phyloP scores from a whole-genome alignment of 1,140 invertebrate species.

The Dysdera silvatica region DNA sequence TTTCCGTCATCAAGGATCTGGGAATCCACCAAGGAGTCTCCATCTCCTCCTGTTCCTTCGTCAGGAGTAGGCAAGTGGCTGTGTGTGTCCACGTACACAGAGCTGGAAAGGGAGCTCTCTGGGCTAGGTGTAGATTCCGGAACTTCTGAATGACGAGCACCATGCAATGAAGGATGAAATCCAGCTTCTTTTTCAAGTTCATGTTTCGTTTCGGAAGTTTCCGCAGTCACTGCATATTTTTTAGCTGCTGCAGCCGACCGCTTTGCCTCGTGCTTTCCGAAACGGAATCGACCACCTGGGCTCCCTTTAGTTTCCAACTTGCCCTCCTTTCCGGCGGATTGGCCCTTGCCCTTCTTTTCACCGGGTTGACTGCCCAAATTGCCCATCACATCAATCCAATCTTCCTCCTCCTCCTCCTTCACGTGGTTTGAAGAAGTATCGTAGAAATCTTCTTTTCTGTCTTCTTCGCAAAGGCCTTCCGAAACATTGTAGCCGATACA shows the following conservation, averaged over 20 bases:
- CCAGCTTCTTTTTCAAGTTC: background rate
- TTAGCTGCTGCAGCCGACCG: background rate
- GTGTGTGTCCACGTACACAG: conserved; percentile 28
- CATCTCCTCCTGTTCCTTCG: conserved; percentile 5
- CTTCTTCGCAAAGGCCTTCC: background rate
- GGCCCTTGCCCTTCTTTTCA: conserved; percentile 19
- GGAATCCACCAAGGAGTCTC: conserved; percentile 19
- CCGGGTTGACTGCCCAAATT: conserved; percentile 27
- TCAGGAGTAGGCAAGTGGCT: conserved; percentile 28
- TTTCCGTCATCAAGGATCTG: conserved; percentile 21
- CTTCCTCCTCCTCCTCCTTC: background rate
- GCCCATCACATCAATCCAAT: conserved; percentile 11
- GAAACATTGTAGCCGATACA: background rate
- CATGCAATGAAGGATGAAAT: too few species aligned
- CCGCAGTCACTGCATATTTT: background rate
- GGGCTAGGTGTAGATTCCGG: conserved; percentile 25
- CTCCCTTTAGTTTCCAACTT: background rate
- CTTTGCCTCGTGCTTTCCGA: conserved; percentile 3
- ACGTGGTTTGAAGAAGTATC: background rate
- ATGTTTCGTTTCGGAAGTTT: background rate
- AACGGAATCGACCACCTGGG: background rate
- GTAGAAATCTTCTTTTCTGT: background rate
- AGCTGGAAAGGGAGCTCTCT: conserved; percentile 28
- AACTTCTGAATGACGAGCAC: background rate
- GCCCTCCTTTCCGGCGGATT: background rate